Conservation (phyloP, 2,888 invertebrate genomes). For the Melieria crassipennis region DNA sequence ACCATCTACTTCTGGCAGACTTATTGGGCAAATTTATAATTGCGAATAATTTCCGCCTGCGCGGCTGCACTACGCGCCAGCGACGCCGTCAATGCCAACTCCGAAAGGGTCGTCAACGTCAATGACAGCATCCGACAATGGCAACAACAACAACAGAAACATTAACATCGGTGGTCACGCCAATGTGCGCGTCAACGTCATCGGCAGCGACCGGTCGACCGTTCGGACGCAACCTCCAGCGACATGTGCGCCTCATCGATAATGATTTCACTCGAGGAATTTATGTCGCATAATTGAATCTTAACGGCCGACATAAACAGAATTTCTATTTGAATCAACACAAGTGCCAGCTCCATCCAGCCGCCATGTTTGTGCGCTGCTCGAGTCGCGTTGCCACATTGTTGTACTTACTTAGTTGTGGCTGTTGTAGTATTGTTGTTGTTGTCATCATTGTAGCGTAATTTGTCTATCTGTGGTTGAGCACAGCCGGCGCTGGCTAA, state of each 20-base stretch:
- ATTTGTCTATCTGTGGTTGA: neutral
- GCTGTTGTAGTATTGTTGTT: too few relatives aligned
- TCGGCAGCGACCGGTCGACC: neutral
- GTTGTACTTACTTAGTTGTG: too few relatives aligned
- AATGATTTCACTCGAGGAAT: conserved; percentile 33
- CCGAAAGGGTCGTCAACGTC: neutral
- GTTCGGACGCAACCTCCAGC: too few relatives aligned
- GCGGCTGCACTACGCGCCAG: neutral
- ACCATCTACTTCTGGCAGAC: neutral
- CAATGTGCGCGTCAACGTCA: conserved; percentile 11
- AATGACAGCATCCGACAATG: neutral
- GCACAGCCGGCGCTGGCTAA: too few relatives aligned
- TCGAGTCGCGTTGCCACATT: too few relatives aligned
- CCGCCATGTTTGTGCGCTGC: too few relatives aligned
- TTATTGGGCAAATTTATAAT: conserved; percentile 20
- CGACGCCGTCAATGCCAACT: neutral
- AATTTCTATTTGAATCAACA: too few relatives aligned
- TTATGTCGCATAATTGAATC: conserved; percentile 35
- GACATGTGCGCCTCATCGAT: conserved; percentile 23
- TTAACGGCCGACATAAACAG: neutral
- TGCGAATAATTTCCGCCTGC: conserved; percentile 11
- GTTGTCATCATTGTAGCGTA: neutral
- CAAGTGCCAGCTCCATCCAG: too few relatives aligned
- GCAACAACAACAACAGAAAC: conserved; percentile 8
- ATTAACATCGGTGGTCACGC: neutral